Evolutionary conservation across 2,113 vertebrate genomes (phyloP).

Genomic region (Lipophrys pholis): DNA sequence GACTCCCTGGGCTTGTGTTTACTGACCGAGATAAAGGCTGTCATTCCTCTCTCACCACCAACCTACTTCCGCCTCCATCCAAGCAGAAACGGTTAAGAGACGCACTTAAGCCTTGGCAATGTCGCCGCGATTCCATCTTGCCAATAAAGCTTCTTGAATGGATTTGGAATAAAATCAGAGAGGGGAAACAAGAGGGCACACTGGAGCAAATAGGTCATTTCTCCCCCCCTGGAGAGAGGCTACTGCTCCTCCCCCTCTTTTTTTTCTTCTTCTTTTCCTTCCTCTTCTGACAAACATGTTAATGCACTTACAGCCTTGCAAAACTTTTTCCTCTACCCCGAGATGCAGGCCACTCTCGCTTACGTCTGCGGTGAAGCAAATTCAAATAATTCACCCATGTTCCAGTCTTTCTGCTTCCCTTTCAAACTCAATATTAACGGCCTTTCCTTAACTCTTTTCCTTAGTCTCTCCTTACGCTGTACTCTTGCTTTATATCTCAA

Average conservation of each 20-base stretch:
- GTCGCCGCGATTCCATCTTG: conserved; percentile 61
- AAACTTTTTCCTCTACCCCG: conserved; percentile 43
- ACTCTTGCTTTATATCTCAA: conserved; percentile 5
- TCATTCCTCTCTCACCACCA: conserved; percentile 62
- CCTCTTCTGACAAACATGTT: conserved; percentile 56
- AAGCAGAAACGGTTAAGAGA: conserved; percentile 39
- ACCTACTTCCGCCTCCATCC: conserved; percentile 57
- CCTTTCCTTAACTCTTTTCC: conserved; percentile 13
- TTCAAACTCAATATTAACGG: conserved; percentile 20
- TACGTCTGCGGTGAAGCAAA: conserved; percentile 48
- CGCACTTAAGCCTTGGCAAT: conserved; percentile 66
- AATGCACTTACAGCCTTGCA: conserved; percentile 59
- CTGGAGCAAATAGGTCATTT: conserved; percentile 42
- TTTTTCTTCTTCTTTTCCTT: neutral
- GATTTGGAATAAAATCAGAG: conserved; percentile 56
- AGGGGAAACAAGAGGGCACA: conserved; percentile 35
- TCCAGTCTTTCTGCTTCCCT: conserved; percentile 47
- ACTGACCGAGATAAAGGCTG: conserved; percentile 73
- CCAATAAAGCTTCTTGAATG: conserved; percentile 68
- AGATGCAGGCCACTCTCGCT: conserved; percentile 48
- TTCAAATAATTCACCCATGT: conserved; percentile 47
- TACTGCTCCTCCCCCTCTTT: conserved; percentile 8
- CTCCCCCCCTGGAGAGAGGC: conserved; percentile 2
- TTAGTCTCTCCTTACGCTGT: conserved; percentile 10
- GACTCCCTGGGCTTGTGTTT: conserved; percentile 70